Evolutionary conservation across 2,888 invertebrate species (phyloP), one percentile per base, ranked within the genome.

Genomic region (Frankliniella intonsa): DNA sequence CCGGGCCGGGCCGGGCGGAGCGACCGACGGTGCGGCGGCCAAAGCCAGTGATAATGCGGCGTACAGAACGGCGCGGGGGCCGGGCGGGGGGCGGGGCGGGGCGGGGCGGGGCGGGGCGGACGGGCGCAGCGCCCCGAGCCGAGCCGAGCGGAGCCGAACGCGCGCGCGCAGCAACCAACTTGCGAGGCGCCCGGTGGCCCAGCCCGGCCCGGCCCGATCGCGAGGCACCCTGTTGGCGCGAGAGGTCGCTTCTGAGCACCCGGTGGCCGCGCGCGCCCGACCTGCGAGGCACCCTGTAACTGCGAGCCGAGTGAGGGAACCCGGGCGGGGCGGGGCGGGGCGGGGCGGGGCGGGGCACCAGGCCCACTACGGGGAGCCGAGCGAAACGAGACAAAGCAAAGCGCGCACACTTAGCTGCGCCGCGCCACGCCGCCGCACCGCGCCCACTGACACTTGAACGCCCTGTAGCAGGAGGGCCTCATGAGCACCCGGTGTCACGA

Each of bases 321-420:
- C 69, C 69, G 69, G 69, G 69, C 69, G 22, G 25, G 69, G 69
- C 69, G n/a, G 69, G 22, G 69, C 69, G 69, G 65, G 65, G 69
- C 69, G 69, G 69, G 69, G 69, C 22, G 69, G 14, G 62, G 62
- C 17, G 62, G 62, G 62, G 62, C 62, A 7, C 11, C 69, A 25
- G 69, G 25, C 69, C 69, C 69, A 76, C 69, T 76, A 25, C 69
- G 55, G 55, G 55, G 55, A 55, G 55, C 55, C 55, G 69, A 76
- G 69, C 69, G 69, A 76, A 76, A 76, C 69, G 69, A 76, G 69
- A 76, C 69, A 76, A 76, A 76, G 69, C 69, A 76, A 76, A 76
- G 69, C 69, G 69, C 69, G 69, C 69, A 76, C 69, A 76, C 69
- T 76, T 76, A 76, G 69, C 69, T 76, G 69, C 69, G 69, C 69